Percentiles rank a stretch among this genome's conserved stretches.
phyloP scores from a whole-genome alignment of 2,888 invertebrate genomes.

The Volucella zonaria region DNA sequence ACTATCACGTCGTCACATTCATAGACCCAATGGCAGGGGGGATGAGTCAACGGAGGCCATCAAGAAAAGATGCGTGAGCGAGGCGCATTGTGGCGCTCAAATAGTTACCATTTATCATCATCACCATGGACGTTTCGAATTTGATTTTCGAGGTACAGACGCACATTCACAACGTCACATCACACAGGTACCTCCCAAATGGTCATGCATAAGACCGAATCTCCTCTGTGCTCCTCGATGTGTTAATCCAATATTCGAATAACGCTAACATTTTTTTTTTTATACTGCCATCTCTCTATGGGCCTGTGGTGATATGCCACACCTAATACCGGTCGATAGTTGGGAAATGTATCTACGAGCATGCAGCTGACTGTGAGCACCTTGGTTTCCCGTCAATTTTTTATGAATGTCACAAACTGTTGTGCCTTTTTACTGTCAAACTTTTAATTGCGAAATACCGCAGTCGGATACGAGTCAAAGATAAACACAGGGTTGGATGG shows the following conservation, averaged over 20 bases:
- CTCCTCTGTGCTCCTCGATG: constrained; percentile 45
- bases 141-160: constrained; percentile 53
- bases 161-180: constrained; percentile 24
- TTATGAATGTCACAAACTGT: constrained; percentile 57
- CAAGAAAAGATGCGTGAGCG: constrained; percentile 36
- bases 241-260: constrained; percentile 66
- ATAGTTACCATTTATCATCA: constrained; percentile 69
- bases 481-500: constrained; percentile 8
- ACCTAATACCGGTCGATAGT: constrained; percentile 28
- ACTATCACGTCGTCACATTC: constrained; percentile 51
- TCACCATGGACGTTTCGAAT: constrained; percentile 63
- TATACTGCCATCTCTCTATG: constrained; percentile 46
- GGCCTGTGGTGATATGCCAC: constrained; percentile 44
- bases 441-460: constrained; percentile 68
- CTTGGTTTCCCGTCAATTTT: constrained; percentile 40
- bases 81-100: constrained; percentile 62
- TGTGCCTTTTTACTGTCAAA: constrained; percentile 57
- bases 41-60: constrained; percentile 28
- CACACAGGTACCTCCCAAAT: background rate
- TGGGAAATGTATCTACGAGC: constrained; percentile 8
- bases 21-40: constrained; percentile 9
- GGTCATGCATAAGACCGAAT: too few species aligned
- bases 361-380: background rate
- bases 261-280: constrained; percentile 68
- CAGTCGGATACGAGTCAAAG: background rate